Evolutionary conservation across 2,797 vertebrate species (phyloP).

Genomic region (Meda fulgida): DNA sequence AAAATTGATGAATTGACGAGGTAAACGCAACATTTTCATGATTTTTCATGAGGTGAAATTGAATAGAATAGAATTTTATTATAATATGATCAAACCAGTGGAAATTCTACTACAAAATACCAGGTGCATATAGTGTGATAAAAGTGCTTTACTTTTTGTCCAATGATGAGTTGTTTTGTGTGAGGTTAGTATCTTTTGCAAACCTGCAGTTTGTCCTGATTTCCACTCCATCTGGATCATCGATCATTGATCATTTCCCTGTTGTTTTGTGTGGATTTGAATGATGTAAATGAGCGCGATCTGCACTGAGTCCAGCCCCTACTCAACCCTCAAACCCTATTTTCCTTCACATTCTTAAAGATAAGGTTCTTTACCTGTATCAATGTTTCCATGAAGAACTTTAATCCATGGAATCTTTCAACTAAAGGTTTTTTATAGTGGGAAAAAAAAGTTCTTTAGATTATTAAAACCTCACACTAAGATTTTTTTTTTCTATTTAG

Average conservation of each 20-base stretch:
- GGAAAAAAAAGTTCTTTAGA: too few relatives aligned
- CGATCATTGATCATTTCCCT: not conserved
- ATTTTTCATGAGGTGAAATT: too few relatives aligned
- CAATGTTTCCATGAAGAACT: too few relatives aligned
- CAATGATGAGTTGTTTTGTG: not conserved
- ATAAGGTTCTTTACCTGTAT: too few relatives aligned
- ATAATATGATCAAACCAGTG: too few relatives aligned
- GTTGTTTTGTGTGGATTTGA: not conserved
- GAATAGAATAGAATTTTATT: too few relatives aligned
- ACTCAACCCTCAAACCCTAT: not conserved
- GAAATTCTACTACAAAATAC: not conserved
- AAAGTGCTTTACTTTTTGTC: not conserved
- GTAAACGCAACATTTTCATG: too few relatives aligned
- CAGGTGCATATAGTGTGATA: not conserved
- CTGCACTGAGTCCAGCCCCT: not conserved
- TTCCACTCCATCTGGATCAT: not conserved
- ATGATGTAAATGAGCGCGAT: not conserved
- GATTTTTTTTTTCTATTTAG: too few relatives aligned
- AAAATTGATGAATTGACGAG: too few relatives aligned
- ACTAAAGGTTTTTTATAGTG: too few relatives aligned
- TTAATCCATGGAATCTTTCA: not conserved
- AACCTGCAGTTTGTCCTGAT: not conserved
- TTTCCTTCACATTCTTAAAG: not conserved
- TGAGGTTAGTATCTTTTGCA: not conserved
- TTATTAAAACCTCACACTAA: too few relatives aligned